phyloP scores from a whole-genome alignment of 2,113 vertebrate genomes.

The Myotis lucifugus region DNA sequence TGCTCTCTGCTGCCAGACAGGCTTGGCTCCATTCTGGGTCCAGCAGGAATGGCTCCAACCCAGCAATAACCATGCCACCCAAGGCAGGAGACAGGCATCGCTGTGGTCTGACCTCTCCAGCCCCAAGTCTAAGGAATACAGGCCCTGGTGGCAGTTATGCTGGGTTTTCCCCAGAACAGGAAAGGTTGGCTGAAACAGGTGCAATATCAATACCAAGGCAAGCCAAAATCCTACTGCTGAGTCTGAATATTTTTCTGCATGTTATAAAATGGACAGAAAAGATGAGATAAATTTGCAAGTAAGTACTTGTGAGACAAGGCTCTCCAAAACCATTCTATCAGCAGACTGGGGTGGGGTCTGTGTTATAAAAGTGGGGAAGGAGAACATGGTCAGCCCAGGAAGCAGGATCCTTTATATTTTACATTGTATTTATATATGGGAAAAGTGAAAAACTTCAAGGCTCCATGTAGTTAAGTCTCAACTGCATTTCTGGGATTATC shows the following conservation, averaged over 20 bases:
- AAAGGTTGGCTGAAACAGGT: slow-evolving; percentile 26
- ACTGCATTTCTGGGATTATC: background rate
- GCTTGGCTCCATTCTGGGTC: slow-evolving; percentile 33
- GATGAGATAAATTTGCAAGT: slow-evolving; percentile 34
- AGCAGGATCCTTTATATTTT: background rate
- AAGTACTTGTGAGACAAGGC: slow-evolving; percentile 18
- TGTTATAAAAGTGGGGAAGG: accelerated
- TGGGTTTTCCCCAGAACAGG: background rate
- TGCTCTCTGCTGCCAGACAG: slow-evolving; percentile 43
- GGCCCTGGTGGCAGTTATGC: background rate
- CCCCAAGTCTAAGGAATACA: slow-evolving; percentile 36
- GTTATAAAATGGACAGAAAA: slow-evolving; percentile 54
- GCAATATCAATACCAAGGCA: slow-evolving; percentile 24
- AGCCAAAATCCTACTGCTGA: slow-evolving; percentile 46
- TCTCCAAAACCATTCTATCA: background rate
- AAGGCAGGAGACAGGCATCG: background rate
- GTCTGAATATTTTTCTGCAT: slow-evolving; percentile 25
- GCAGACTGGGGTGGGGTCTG: background rate
- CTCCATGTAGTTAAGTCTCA: background rate
- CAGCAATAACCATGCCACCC: background rate
- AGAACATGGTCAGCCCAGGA: background rate
- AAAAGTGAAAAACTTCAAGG: slow-evolving; percentile 40
- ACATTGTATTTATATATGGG: background rate
- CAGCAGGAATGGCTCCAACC: background rate
- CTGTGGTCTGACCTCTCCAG: slow-evolving; percentile 39